Conservation (phyloP, 2,888 invertebrate genomes). For the Lasioglossum villosulum region DNA sequence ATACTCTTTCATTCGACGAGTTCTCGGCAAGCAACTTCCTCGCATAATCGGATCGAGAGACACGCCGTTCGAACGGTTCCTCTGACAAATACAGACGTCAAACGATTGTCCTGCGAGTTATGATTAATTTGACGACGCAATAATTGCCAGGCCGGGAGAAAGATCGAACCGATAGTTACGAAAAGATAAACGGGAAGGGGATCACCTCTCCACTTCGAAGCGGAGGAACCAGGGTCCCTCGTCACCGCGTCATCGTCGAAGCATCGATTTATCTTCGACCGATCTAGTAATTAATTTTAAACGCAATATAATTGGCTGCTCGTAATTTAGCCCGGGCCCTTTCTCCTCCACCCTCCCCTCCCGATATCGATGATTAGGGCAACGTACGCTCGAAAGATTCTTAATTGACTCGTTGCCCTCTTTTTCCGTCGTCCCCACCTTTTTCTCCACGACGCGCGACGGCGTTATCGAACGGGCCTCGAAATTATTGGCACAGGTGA, state of each 20-base stretch:
- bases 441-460: background rate
- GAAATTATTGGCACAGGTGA: conserved; percentile 4
- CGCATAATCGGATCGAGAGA: background rate
- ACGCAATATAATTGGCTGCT: conserved; percentile 82
- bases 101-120: conserved; percentile 62
- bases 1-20: background rate
- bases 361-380: conserved; percentile 63
- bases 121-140: conserved; percentile 78
- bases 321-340: conserved; percentile 75
- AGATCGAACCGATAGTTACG: conserved; percentile 69
- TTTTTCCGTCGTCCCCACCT: conserved; percentile 28
- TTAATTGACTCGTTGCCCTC: conserved; percentile 73
- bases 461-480: background rate
- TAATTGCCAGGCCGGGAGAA: conserved; percentile 72
- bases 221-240: conserved; percentile 57
- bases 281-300: conserved; percentile 83
- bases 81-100: conserved; percentile 61
- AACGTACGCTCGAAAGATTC: conserved; percentile 67
- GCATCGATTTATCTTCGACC: conserved; percentile 77
- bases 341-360: background rate
- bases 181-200: conserved; percentile 64
- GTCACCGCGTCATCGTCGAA: conserved; percentile 65
- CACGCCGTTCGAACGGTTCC: background rate
- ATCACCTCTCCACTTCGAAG: conserved; percentile 53
- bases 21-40: background rate